Percentiles rank a stretch among this genome's conserved stretches.
Conservation (phyloP, 2,797 vertebrate genomes). For the Danio tinwini region DNA sequence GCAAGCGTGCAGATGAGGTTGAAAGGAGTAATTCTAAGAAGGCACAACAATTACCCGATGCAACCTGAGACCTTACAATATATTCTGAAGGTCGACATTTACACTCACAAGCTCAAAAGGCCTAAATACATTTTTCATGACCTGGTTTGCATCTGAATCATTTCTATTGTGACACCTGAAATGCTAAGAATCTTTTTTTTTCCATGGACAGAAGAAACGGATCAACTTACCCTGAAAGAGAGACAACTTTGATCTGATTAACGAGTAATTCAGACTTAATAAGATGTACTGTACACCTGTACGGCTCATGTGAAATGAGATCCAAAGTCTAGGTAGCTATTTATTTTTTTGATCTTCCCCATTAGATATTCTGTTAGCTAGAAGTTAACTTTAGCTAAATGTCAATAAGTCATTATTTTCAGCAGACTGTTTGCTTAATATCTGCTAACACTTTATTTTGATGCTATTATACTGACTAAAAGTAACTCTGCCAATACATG, state of each 20-base stretch:
- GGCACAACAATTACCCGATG: constrained; percentile 49
- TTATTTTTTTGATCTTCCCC: too few relatives aligned
- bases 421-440: too few relatives aligned
- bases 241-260: constrained; percentile 20
- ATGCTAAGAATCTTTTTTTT: constrained; percentile 21
- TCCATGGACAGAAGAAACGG: constrained; percentile 8
- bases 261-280: background rate
- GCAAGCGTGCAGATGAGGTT: background rate
- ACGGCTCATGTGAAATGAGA: background rate
- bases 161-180: constrained; percentile 26
- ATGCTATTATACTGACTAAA: too few relatives aligned
- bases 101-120: constrained; percentile 40
- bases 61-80: constrained; percentile 48
- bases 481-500: too few relatives aligned
- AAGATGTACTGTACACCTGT: background rate
- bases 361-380: too few relatives aligned
- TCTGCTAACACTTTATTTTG: too few relatives aligned
- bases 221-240: constrained; percentile 30
- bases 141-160: constrained; percentile 22
- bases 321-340: background rate
- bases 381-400: too few relatives aligned
- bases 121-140: constrained; percentile 56
- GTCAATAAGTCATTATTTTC: too few relatives aligned
- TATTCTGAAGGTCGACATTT: constrained; percentile 44
- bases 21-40: constrained; percentile 51